These are phyloP conservation scores for Lagodon rhomboides DNA, from an alignment of 2,797 vertebrate genomes.

Conservation along the genomic window DNA sequence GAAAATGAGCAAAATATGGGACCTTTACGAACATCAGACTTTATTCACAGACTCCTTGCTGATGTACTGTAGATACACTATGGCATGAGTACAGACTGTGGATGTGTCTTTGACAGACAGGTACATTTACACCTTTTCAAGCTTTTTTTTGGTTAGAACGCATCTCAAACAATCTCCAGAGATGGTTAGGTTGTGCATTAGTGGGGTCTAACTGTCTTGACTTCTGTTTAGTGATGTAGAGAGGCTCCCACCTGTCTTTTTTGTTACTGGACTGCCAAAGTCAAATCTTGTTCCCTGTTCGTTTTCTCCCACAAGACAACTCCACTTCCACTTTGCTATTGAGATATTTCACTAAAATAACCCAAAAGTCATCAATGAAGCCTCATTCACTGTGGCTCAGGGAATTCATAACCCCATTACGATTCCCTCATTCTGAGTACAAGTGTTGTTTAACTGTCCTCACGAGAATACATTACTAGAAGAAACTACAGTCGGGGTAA, in stretches of 20 bases:
- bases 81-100: too few relatives aligned
- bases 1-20: too few relatives aligned
- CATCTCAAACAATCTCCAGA: too few relatives aligned
- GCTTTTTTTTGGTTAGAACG: too few relatives aligned
- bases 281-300: conserved; percentile 1
- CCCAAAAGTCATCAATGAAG: conserved; percentile 2
- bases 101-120: too few relatives aligned
- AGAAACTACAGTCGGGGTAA: neutral
- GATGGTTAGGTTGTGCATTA: too few relatives aligned
- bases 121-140: too few relatives aligned
- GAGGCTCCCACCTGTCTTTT: neutral
- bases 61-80: too few relatives aligned
- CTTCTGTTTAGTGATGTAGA: too few relatives aligned
- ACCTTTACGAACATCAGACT: too few relatives aligned
- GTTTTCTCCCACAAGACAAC: conserved; percentile 17
- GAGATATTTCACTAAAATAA: conserved; percentile 18
- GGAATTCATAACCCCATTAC: neutral
- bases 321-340: neutral
- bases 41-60: too few relatives aligned
- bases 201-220: too few relatives aligned
- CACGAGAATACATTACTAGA: neutral
- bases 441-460: conserved; percentile 14
- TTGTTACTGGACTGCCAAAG: conserved; percentile 6
- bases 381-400: conserved; percentile 1
- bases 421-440: conserved; percentile 14